phyloP scores from a whole-genome alignment of 1,140 invertebrate genomes.

The Thaumatotibia leucotreta region DNA sequence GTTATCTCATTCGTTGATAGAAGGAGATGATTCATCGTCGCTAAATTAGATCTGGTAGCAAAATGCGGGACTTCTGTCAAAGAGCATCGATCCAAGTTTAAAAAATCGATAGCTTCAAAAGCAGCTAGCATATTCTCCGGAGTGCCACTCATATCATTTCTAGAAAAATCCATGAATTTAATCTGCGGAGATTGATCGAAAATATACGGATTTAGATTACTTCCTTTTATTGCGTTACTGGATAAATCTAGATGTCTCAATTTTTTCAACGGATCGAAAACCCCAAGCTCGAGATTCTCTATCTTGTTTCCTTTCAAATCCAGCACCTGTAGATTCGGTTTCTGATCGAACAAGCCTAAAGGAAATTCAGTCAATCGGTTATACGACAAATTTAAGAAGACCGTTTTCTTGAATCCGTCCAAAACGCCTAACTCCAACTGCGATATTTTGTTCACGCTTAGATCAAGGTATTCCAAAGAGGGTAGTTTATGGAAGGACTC shows the following conservation, averaged over 20 bases:
- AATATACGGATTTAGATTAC: constrained; percentile 33
- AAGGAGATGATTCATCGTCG: constrained; percentile 40
- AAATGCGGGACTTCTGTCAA: constrained; percentile 45
- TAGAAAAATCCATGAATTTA: constrained; percentile 41
- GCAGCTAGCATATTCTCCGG: constrained; percentile 37
- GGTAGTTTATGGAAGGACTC: constrained; percentile 44
- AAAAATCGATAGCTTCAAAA: constrained; percentile 33
- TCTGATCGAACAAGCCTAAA: constrained; percentile 45
- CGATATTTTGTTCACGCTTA: constrained; percentile 49
- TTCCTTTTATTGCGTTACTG: constrained; percentile 40
- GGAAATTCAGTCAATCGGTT: constrained; percentile 44
- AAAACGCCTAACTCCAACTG: constrained; percentile 42
- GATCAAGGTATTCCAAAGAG: constrained; percentile 39
- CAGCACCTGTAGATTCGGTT: constrained; percentile 36
- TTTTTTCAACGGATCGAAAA: constrained; percentile 49
- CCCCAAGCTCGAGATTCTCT: constrained; percentile 29
- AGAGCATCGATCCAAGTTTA: constrained; percentile 47
- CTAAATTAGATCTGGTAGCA: constrained; percentile 35
- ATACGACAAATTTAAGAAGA: constrained; percentile 45
- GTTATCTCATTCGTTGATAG: constrained; percentile 46
- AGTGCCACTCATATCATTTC: constrained; percentile 50
- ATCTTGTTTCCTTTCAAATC: constrained; percentile 51
- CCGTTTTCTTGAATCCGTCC: constrained; percentile 31
- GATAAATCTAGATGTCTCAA: constrained; percentile 46
- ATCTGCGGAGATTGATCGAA: constrained; percentile 41